Percentiles rank a stretch among this genome's conserved stretches.
phyloP scores from a whole-genome alignment of 2,113 vertebrate species.

The Hemibagrus wyckioides region DNA sequence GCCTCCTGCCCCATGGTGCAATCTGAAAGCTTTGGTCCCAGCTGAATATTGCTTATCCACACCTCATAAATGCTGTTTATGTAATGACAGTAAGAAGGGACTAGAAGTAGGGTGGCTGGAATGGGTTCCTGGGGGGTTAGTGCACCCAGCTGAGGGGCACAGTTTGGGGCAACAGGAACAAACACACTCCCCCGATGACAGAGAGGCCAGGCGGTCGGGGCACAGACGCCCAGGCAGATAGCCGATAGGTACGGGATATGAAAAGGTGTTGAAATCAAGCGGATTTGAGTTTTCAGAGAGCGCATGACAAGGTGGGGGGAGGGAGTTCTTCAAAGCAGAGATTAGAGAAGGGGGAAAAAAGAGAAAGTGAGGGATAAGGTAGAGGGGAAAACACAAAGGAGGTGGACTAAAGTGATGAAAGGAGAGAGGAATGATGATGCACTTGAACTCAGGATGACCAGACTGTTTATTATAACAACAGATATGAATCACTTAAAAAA shows the following conservation, averaged over 20 bases:
- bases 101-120: slow-evolving; percentile 38
- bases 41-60: slow-evolving; percentile 66
- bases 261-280: slow-evolving; percentile 71
- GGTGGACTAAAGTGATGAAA: slow-evolving; percentile 9
- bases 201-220: slow-evolving; percentile 47
- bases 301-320: slow-evolving; percentile 34
- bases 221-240: slow-evolving; percentile 46
- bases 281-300: slow-evolving; percentile 61
- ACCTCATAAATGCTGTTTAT: slow-evolving; percentile 53
- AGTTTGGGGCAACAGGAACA: slow-evolving; percentile 25
- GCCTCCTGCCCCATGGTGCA: slow-evolving; percentile 67
- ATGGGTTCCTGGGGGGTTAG: slow-evolving; percentile 34
- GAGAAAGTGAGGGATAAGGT: not conserved
- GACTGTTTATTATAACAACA: not conserved
- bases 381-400: slow-evolving; percentile 4
- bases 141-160: slow-evolving; percentile 29
- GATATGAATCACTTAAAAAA: not conserved
- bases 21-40: slow-evolving; percentile 65
- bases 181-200: slow-evolving; percentile 61
- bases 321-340: slow-evolving; percentile 55
- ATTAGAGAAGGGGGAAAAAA: slow-evolving; percentile 19
- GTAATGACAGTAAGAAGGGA: slow-evolving; percentile 40
- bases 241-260: slow-evolving; percentile 57
- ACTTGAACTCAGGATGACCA: slow-evolving; percentile 14
- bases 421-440: slow-evolving; percentile 17